Conservation (phyloP, 2,888 invertebrate genomes). For the Corbicula japonica region DNA sequence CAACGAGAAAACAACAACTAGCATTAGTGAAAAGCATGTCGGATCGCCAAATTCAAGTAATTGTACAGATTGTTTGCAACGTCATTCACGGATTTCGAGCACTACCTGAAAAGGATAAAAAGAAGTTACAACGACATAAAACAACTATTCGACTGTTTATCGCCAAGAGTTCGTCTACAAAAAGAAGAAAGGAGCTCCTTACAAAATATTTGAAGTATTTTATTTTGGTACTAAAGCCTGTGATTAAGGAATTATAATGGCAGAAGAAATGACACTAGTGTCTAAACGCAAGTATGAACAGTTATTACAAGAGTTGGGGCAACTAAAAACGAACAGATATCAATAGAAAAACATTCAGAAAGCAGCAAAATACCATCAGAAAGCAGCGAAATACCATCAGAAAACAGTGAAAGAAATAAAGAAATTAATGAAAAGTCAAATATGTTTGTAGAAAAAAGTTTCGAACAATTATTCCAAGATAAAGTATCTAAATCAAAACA, state of each 20-base stretch:
- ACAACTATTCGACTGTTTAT: slow-evolving; percentile 26
- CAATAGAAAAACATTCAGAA: too few species aligned
- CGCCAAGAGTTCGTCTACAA: background rate
- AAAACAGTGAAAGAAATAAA: background rate
- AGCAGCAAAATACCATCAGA: too few species aligned
- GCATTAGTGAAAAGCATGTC: slow-evolving; percentile 23
- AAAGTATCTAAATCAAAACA: background rate
- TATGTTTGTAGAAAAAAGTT: slow-evolving; percentile 24
- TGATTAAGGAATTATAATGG: slow-evolving; percentile 32
- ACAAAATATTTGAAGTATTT: slow-evolving; percentile 21
- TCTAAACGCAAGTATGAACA: slow-evolving; percentile 27
- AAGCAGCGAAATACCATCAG: background rate
- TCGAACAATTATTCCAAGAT: slow-evolving; percentile 22
- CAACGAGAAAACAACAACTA: slow-evolving; percentile 25
- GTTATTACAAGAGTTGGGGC: slow-evolving; percentile 13
- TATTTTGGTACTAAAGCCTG: too few species aligned
- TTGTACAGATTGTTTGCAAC: slow-evolving; percentile 29
- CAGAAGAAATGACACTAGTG: slow-evolving; percentile 25
- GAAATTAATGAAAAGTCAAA: slow-evolving; percentile 11
- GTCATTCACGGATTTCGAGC: slow-evolving; percentile 3
- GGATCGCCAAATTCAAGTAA: background rate
- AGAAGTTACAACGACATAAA: slow-evolving; percentile 22
- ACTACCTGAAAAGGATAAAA: slow-evolving; percentile 19
- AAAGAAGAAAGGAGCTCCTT: slow-evolving; percentile 26
- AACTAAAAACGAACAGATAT: too few species aligned